Evolutionary conservation across 2,888 invertebrate genomes (phyloP).

Genomic region (Pyrrhosoma nymphula): DNA sequence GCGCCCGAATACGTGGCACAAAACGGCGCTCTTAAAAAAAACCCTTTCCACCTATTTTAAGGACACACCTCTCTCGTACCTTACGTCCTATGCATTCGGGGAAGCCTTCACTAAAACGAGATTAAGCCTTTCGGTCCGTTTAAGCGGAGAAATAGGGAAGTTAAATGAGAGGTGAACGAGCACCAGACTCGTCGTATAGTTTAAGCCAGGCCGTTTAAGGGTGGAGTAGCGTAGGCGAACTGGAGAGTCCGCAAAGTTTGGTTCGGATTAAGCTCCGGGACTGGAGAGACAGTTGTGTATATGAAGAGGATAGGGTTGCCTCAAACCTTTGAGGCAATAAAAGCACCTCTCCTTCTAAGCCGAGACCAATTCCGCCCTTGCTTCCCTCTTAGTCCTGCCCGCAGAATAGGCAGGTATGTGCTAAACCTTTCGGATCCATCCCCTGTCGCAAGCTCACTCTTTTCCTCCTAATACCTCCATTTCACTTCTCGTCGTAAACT

Average conservation of each 20-base stretch:
- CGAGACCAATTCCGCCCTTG: background rate
- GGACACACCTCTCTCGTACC: background rate
- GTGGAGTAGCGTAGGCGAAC: background rate
- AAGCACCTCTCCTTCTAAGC: background rate
- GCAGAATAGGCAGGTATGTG: background rate
- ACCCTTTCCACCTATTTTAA: background rate
- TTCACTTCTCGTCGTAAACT: background rate
- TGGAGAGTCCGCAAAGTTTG: background rate
- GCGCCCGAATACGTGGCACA: too few species aligned
- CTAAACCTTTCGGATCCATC: background rate
- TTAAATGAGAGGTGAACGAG: background rate
- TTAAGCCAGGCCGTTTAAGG: background rate
- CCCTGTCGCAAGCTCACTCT: background rate
- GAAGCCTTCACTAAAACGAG: conserved; percentile 5
- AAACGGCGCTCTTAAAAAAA: too few species aligned
- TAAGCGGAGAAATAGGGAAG: background rate
- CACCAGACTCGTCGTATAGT: background rate
- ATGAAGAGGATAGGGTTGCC: background rate
- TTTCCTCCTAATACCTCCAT: background rate
- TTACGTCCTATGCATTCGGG: background rate
- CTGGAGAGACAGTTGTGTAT: background rate
- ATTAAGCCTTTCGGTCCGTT: conserved; percentile 7
- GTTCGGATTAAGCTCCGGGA: background rate
- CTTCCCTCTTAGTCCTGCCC: background rate
- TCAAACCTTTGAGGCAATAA: background rate